Evolutionary conservation across 2,797 vertebrate species (phyloP), one percentile per base, ranked within the genome.

Genomic region (Leptoclinus maculatus): DNA sequence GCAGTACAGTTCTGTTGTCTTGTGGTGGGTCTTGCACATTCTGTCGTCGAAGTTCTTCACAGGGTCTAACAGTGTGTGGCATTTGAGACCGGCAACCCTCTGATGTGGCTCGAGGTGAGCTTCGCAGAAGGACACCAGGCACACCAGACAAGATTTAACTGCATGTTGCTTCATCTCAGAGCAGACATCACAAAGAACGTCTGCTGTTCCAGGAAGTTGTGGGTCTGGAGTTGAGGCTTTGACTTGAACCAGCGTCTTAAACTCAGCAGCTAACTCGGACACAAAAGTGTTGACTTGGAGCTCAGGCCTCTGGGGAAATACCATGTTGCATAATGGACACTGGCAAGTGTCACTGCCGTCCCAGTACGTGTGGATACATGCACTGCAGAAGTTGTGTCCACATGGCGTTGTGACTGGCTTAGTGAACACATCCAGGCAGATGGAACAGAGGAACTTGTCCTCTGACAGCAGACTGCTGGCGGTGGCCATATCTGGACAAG

Each of bases 361-460:
- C 83, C 80, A 82, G 3, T 75, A 84, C 17, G 17, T 58, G 13
- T 62, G 19, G 69, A 89, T 82, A 62, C 82, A 83, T 3, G 10
- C 1, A 0, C 23, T 47, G 73, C 85, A 88, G 72, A 83, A 87
- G 63, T 73, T 87, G 63, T 89, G 85, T 57, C 87, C 87, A 73
- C 87, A 88, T 5, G 76, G 71, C 0, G 76, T 85, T 10, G 84
- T 62, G 23, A 88, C 80, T 3, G 80, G 87, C 21, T 86, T 3
- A 8, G 38, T 78, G 12, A 90, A 89, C 47, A 86, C 67, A 0
- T 87, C 82, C 72, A 86, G 72, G 25, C 85, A 89, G 10, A 87
- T 7, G 5, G 79, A 73, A 27, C 88, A 87, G 16, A 78, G 58
- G 69, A 88, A 76, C 57, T 10, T 76, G 9, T 88, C 87, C 27